phyloP scores from a whole-genome alignment of 2,888 invertebrate species.

The Perithous albicinctus region DNA sequence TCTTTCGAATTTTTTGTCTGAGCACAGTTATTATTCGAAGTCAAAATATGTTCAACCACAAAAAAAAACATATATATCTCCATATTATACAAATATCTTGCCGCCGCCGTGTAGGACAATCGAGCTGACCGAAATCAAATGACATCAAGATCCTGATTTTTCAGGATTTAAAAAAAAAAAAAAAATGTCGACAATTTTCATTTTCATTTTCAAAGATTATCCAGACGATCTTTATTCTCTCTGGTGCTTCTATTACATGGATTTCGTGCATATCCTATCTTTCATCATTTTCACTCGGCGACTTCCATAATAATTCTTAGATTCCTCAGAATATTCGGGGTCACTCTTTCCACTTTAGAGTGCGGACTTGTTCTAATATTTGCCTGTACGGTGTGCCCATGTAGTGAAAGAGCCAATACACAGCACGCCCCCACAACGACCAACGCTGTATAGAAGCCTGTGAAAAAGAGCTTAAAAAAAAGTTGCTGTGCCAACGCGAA shows the following conservation, averaged over 20 bases:
- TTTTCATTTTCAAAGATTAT: too few species aligned
- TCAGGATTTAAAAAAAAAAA: too few species aligned
- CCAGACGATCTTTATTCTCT: neutral
- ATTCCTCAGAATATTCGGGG: constrained; percentile 6
- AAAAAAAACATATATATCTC: too few species aligned
- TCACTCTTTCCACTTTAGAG: neutral
- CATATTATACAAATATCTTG: too few species aligned
- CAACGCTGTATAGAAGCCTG: neutral
- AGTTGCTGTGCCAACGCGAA: constrained; percentile 27
- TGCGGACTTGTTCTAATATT: neutral
- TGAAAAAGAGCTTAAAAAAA: constrained; percentile 16
- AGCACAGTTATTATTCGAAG: too few species aligned
- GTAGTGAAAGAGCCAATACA: neutral
- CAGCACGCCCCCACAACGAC: neutral
- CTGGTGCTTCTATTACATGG: neutral
- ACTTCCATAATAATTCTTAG: neutral
- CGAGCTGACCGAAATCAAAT: too few species aligned
- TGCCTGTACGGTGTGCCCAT: constrained; percentile 3
- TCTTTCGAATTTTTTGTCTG: too few species aligned
- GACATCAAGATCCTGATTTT: too few species aligned
- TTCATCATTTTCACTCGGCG: neutral
- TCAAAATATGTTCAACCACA: too few species aligned
- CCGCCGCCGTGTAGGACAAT: too few species aligned
- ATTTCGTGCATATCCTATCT: neutral
- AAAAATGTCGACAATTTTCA: neutral